A percentile compares a stretch with the other conserved stretches of the same genome.
Conservation (phyloP, 2,113 vertebrate genomes). For the Fulmarus glacialis region DNA sequence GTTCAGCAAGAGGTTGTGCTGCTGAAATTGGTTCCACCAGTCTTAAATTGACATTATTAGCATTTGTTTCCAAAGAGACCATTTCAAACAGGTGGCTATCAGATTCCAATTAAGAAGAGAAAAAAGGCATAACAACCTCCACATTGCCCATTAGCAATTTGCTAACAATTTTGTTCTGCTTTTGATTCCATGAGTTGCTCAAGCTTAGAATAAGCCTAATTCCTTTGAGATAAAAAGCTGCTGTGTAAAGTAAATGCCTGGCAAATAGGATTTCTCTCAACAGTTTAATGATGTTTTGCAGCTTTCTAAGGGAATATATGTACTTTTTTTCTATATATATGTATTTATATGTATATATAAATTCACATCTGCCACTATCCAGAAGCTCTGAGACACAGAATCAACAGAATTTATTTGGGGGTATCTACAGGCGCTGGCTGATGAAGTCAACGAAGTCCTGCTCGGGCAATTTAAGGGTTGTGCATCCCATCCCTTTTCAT, state of each 20-base stretch:
- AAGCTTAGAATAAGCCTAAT: slow-evolving; percentile 29
- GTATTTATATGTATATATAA: background rate
- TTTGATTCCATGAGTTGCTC: background rate
- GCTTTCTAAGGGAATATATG: background rate
- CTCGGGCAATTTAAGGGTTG: background rate
- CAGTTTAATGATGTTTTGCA: background rate
- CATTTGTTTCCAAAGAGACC: slow-evolving; percentile 13
- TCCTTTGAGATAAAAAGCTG: slow-evolving; percentile 12
- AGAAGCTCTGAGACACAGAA: background rate
- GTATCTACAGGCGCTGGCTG: background rate
- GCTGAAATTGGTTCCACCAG: background rate
- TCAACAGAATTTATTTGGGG: background rate
- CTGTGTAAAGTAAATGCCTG: background rate
- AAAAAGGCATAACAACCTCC: slow-evolving; percentile 5
- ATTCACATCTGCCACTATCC: background rate
- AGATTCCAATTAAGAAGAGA: background rate
- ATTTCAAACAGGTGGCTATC: slow-evolving; percentile 15
- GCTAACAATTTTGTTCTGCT: background rate
- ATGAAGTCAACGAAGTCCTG: background rate
- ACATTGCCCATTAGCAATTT: background rate
- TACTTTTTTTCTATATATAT: too few species aligned
- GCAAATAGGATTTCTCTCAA: slow-evolving; percentile 1
- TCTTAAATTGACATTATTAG: background rate
- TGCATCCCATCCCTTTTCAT: background rate
- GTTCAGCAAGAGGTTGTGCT: background rate